Evolutionary conservation across 2,797 vertebrate genomes (phyloP), one percentile per base, ranked within the genome.

Genomic region (Trematomus bernacchii): DNA sequence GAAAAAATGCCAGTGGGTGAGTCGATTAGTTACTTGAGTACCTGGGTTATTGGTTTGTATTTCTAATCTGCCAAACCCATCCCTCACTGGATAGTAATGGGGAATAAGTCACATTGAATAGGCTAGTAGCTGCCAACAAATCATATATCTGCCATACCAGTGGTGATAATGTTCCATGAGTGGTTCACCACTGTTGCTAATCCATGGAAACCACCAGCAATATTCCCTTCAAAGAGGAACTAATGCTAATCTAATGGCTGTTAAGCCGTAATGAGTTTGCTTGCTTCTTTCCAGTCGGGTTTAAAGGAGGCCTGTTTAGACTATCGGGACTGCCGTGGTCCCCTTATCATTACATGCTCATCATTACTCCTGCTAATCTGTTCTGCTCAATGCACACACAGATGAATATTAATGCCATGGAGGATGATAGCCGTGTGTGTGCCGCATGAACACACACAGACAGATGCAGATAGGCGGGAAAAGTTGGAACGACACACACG

Each of bases 291-390:
- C 77, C 85, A 89, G 88, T 77, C 19, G 77, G 86, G 84, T 91
- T 92, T 85, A 86, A 84, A 85, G 85, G 75, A 85, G 85, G 86
- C 87, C 90, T 91, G 91, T 92, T 93, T 85, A 83, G 89, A 88
- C 90, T 88, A 68, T 82, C 76, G 87, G 85, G 88, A 89, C 82
- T 71, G 86, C 88, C 66, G 83, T 73, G 88, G 90, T 90, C 89
- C 87, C 88, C 82, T 92, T 92, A 92, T 93, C 92, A 91, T 92
- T 92, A 91, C 91, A 91, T 85, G 91, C 89, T 93, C 87, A 93
- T 93, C 92, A 91, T 92, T 89, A 90, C 89, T 89, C 75, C 88
- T 87, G 85, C 91, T 94, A 93, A 93, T 94, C 92, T 94, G 92
- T 92, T 91, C 89, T 87, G 90, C 89, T 91, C 86, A 83, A 77